These are phyloP conservation scores for Cydia splendana DNA, from an alignment of 1,140 invertebrate genomes.

Conservation along the genomic window DNA sequence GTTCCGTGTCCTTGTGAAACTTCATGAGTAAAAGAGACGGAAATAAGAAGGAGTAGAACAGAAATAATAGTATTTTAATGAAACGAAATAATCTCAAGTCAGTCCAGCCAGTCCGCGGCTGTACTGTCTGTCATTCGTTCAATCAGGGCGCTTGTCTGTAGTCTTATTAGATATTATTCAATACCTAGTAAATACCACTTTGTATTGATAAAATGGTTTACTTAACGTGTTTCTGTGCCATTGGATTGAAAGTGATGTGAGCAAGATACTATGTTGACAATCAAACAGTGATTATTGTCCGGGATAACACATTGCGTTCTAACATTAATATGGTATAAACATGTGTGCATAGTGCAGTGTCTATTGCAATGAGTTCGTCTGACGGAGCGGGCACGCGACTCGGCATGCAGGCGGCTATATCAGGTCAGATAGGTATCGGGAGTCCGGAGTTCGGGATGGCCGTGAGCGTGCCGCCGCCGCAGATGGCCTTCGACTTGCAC, in stretches of 20 bases:
- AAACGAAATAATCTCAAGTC: constrained; percentile 11
- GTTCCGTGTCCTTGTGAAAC: not conserved
- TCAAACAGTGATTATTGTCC: not conserved
- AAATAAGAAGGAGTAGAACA: not conserved
- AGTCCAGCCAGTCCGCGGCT: not conserved
- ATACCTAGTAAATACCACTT: not conserved
- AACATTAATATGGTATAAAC: constrained; percentile 28
- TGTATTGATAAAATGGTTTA: constrained; percentile 1
- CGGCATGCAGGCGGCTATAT: constrained; percentile 48
- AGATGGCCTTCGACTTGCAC: constrained; percentile 50
- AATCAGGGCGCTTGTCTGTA: not conserved
- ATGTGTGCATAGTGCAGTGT: constrained; percentile 31
- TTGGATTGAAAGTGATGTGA: constrained; percentile 12
- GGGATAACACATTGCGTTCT: constrained; percentile 22
- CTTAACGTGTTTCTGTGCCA: not conserved
- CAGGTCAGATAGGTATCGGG: constrained; percentile 50
- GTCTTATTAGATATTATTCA: constrained; percentile 15
- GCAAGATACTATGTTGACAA: not conserved
- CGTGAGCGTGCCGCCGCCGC: constrained; percentile 47
- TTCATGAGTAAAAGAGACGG: constrained; percentile 16
- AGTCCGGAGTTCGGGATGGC: constrained; percentile 55
- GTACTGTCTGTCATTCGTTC: constrained; percentile 18
- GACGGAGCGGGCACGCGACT: constrained; percentile 51
- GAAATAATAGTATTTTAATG: constrained; percentile 14
- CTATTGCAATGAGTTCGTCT: constrained; percentile 57